Evolutionary conservation across 2,888 invertebrate genomes (phyloP).

Genomic region (Sympetrum striolatum): DNA sequence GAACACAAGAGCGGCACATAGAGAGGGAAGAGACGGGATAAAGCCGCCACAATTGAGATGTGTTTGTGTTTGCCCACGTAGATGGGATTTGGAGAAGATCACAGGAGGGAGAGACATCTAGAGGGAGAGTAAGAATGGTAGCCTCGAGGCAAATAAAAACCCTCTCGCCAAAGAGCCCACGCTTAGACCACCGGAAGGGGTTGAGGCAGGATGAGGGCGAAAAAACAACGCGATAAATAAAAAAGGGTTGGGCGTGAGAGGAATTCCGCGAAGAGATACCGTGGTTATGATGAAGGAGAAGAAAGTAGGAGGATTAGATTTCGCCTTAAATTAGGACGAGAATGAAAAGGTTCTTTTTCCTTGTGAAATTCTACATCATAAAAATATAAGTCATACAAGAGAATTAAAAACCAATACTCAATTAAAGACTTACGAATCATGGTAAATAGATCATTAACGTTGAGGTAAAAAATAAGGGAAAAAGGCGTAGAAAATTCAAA

Average conservation of each 20-base stretch:
- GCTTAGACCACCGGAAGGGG: background rate
- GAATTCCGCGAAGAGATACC: background rate
- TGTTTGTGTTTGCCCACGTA: slow-evolving; percentile 30
- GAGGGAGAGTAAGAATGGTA: background rate
- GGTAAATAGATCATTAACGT: no score
- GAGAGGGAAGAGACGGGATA: background rate
- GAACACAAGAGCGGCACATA: background rate
- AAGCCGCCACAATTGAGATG: slow-evolving; percentile 10
- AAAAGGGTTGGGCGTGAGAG: background rate
- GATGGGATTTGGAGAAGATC: slow-evolving; percentile 18
- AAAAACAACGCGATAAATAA: background rate
- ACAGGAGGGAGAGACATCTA: background rate
- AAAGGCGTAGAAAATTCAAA: no score
- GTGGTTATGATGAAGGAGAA: no score
- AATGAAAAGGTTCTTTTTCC: no score
- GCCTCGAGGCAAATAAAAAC: background rate
- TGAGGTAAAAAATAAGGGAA: no score
- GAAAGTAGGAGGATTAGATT: no score
- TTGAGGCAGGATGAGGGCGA: background rate
- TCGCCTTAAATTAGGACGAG: no score
- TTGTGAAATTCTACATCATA: no score
- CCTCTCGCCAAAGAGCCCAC: background rate
- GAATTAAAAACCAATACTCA: no score
- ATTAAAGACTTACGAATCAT: no score
- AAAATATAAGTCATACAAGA: no score